These are phyloP conservation scores for Etheostoma cragini DNA, from an alignment of 2,113 vertebrate species.

Conservation along the genomic window DNA sequence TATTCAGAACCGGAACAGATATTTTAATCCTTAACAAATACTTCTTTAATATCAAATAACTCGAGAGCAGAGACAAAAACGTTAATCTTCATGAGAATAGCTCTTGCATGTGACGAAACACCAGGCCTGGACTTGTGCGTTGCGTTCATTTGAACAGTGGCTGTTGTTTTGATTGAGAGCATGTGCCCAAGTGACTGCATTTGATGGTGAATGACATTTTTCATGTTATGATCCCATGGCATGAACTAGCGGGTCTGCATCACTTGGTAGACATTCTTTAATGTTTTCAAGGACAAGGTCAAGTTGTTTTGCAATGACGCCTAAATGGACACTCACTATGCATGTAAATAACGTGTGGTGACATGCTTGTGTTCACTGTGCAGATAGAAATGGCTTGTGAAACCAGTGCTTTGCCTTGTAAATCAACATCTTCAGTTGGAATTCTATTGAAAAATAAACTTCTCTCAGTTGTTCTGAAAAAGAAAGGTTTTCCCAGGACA, in stretches of 20 bases:
- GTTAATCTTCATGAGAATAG: slow-evolving; percentile 62
- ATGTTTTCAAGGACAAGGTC: slow-evolving; percentile 53
- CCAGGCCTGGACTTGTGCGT: slow-evolving; percentile 74
- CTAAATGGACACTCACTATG: slow-evolving; percentile 43
- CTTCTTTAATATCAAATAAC: slow-evolving; percentile 61
- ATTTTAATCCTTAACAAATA: slow-evolving; percentile 56
- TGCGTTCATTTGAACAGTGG: slow-evolving; percentile 77
- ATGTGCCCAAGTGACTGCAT: slow-evolving; percentile 69
- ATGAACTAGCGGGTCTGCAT: slow-evolving; percentile 59
- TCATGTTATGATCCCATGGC: slow-evolving; percentile 67
- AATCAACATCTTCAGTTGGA: neutral
- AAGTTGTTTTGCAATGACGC: slow-evolving; percentile 36
- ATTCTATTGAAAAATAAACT: neutral
- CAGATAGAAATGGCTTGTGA: neutral
- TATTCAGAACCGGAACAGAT: slow-evolving; percentile 36
- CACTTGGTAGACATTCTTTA: slow-evolving; percentile 51
- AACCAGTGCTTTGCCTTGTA: neutral
- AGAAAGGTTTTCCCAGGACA: neutral
- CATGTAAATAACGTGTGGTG: slow-evolving; percentile 23
- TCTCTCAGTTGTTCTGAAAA: neutral
- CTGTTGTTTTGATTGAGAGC: slow-evolving; percentile 74
- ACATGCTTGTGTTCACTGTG: neutral
- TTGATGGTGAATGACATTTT: slow-evolving; percentile 71
- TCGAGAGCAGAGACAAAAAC: slow-evolving; percentile 34
- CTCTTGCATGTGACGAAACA: slow-evolving; percentile 52